Percentiles rank a stretch among this genome's conserved stretches.
Conservation (phyloP, 2,797 vertebrate species). For the Naso thynnoides region DNA sequence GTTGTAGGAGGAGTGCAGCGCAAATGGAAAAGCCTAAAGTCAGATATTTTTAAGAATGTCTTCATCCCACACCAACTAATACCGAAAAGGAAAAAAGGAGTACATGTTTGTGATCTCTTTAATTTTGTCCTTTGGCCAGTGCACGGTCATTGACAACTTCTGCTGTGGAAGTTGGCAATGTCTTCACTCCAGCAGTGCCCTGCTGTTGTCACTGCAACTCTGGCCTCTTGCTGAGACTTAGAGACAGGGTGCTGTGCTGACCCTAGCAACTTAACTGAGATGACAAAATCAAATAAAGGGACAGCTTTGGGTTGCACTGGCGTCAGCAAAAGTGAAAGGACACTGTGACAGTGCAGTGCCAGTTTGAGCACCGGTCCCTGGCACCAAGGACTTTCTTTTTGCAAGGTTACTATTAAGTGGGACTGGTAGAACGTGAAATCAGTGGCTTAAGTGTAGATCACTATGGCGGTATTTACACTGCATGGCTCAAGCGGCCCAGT, state of each 20-base stretch:
- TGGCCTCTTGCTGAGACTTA: conserved; percentile 33
- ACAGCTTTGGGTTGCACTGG: conserved; percentile 47
- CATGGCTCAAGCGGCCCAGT: too few relatives aligned
- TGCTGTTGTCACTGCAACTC: conserved; percentile 35
- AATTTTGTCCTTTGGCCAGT: conserved; percentile 22
- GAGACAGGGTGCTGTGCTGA: conserved; percentile 48
- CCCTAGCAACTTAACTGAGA: conserved; percentile 55
- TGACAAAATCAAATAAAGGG: conserved; percentile 68
- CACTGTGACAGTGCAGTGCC: conserved; percentile 37
- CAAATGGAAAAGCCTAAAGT: background rate
- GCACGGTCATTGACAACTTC: conserved; percentile 43
- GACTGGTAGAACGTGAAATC: background rate
- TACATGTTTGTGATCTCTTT: conserved; percentile 29
- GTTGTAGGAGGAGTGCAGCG: background rate
- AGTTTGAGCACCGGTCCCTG: conserved; percentile 10
- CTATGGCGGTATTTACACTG: too few relatives aligned
- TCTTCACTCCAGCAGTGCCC: conserved; percentile 14
- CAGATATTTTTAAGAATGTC: background rate
- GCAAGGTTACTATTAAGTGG: conserved; percentile 9
- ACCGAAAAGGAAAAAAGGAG: background rate
- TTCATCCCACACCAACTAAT: background rate
- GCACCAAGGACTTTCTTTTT: conserved; percentile 4
- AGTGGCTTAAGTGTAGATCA: background rate
- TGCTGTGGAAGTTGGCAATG: conserved; percentile 36
- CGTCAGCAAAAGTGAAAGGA: conserved; percentile 70